phyloP scores from a whole-genome alignment of 2,797 vertebrate species.

The Galaxias olidus region DNA sequence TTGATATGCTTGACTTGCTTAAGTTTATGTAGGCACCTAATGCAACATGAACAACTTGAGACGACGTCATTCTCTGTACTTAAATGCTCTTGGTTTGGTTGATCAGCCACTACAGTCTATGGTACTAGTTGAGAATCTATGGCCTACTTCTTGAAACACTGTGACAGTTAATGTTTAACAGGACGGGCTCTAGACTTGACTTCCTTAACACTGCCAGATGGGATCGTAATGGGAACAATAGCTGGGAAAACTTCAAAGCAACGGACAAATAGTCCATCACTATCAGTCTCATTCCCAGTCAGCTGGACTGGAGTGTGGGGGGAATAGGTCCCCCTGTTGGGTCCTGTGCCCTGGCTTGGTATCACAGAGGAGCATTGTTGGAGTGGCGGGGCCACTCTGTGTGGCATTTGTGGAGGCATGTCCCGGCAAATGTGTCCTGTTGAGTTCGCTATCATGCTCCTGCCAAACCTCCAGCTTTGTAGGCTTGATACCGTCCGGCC shows the following conservation, averaged over 20 bases:
- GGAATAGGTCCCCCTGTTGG: background rate
- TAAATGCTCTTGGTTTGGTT: too few relatives aligned
- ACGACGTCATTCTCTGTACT: too few relatives aligned
- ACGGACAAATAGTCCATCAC: background rate
- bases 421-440: conserved; percentile 3
- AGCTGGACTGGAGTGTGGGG: background rate
- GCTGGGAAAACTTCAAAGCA: too few relatives aligned
- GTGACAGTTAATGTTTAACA: background rate
- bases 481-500: too few relatives aligned
- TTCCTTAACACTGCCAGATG: background rate
- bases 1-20: too few relatives aligned
- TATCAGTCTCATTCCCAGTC: background rate
- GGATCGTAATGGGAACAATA: too few relatives aligned
- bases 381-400: background rate
- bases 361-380: conserved; percentile 7
- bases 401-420: conserved; percentile 20
- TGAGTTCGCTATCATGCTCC: conserved; percentile 4
- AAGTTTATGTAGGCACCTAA: too few relatives aligned
- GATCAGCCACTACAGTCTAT: too few relatives aligned
- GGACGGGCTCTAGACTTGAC: background rate
- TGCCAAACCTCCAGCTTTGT: background rate
- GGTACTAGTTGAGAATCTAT: too few relatives aligned
- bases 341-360: background rate
- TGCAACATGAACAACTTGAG: too few relatives aligned
- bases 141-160: background rate